A percentile compares a stretch with the other conserved stretches of the same genome.
phyloP scores from a whole-genome alignment of 2,888 invertebrate genomes.

The Lomographa bimaculata region DNA sequence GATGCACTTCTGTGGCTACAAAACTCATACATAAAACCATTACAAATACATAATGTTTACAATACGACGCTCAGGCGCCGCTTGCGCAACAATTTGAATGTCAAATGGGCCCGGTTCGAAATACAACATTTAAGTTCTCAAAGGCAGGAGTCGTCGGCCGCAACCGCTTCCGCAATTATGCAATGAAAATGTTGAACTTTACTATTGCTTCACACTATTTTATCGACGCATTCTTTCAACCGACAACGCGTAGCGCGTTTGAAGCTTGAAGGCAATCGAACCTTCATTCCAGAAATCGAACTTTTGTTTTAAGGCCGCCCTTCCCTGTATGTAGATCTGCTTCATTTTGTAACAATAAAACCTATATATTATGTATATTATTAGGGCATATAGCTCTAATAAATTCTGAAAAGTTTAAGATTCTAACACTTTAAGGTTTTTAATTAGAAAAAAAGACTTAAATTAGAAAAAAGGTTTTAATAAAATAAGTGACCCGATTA shows the following conservation, averaged over 20 bases:
- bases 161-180: slow-evolving; percentile 62
- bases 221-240: slow-evolving; percentile 38
- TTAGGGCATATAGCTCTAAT: no score
- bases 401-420: no score
- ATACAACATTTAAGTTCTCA: slow-evolving; percentile 61
- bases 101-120: slow-evolving; percentile 63
- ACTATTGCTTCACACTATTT: slow-evolving; percentile 47
- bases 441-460: no score
- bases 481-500: no score
- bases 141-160: slow-evolving; percentile 52
- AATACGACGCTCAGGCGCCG: slow-evolving; percentile 43
- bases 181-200: slow-evolving; percentile 64
- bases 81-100: slow-evolving; percentile 67
- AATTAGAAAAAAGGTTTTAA: no score
- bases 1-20: slow-evolving; percentile 45
- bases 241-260: slow-evolving; percentile 16
- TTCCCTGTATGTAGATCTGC: no score
- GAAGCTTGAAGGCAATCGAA: no score
- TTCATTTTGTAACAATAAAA: no score
- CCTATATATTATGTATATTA: no score
- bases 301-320: no score
- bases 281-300: no score
- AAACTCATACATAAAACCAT: slow-evolving; percentile 54
- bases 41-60: slow-evolving; percentile 55
- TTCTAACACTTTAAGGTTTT: no score